These are phyloP conservation scores for Drosophila neocordata DNA, from an alignment of 1,140 invertebrate genomes.

Conservation along the genomic window DNA sequence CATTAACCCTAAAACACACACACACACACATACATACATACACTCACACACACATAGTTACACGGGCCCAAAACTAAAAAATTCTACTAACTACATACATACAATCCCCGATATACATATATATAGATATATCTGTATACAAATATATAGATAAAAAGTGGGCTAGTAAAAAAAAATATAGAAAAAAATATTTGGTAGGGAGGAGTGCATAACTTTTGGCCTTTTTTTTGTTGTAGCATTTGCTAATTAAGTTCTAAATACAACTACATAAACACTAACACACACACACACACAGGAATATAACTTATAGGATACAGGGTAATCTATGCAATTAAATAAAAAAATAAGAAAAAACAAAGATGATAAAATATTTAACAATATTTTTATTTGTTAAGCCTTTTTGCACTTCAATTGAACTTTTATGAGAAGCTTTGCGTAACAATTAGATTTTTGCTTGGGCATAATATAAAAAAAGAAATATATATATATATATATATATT, in stretches of 20 bases:
- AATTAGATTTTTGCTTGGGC: slow-evolving; percentile 68
- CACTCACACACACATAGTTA: slow-evolving; percentile 52
- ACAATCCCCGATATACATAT: not conserved
- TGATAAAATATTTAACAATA: slow-evolving; percentile 15
- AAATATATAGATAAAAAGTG: slow-evolving; percentile 5
- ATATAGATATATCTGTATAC: not conserved
- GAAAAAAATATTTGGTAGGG: slow-evolving; percentile 21
- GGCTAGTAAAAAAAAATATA: slow-evolving; percentile 12
- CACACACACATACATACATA: slow-evolving; percentile 7
- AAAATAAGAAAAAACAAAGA: slow-evolving; percentile 36
- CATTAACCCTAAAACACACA: slow-evolving; percentile 37
- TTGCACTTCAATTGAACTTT: slow-evolving; percentile 58
- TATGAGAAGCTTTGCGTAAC: slow-evolving; percentile 66
- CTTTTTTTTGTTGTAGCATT: slow-evolving; percentile 69
- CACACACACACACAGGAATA: slow-evolving; percentile 50
- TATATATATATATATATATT: slow-evolving; percentile 19
- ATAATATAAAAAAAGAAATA: slow-evolving; percentile 43
- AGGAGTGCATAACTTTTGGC: slow-evolving; percentile 70
- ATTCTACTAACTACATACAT: slow-evolving; percentile 1
- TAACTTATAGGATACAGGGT: slow-evolving; percentile 82
- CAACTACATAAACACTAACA: not conserved
- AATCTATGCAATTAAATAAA: slow-evolving; percentile 79
- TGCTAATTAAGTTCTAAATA: slow-evolving; percentile 26
- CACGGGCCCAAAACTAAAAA: slow-evolving; percentile 60
- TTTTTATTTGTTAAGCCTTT: slow-evolving; percentile 50